phyloP scores from a whole-genome alignment of 2,113 vertebrate species.

The Gavia stellata region DNA sequence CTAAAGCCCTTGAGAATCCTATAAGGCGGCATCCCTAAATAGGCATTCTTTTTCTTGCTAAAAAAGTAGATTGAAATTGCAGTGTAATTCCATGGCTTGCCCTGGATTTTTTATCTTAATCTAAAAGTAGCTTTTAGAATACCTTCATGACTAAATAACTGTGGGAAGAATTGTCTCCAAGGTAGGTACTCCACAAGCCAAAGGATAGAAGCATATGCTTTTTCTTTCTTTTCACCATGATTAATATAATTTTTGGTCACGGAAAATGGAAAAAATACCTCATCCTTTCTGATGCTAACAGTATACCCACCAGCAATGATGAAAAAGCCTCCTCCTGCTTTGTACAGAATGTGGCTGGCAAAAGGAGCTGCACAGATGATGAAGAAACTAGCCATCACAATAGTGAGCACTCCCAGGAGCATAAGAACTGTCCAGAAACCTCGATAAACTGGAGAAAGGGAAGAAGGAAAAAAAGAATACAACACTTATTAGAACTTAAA shows the following conservation, averaged over 20 bases:
- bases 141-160: neutral
- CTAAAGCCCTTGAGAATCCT: neutral
- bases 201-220: neutral
- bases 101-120: neutral
- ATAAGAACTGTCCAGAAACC: conserved; percentile 95
- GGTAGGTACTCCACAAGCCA: neutral
- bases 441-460: conserved; percentile 83
- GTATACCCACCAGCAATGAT: conserved; percentile 82
- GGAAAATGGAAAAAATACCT: neutral
- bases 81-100: neutral
- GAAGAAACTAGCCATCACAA: conserved; percentile 83
- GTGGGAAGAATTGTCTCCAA: neutral
- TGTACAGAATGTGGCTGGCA: conserved; percentile 86
- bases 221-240: neutral
- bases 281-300: neutral
- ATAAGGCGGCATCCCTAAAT: neutral
- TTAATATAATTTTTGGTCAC: neutral
- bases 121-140: neutral
- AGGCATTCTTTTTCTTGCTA: neutral
- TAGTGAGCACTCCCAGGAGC: conserved; percentile 85
- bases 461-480: neutral
- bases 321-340: conserved; percentile 88
- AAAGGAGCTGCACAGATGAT: conserved; percentile 96
- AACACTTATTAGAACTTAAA: neutral
- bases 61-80: neutral